Conservation (phyloP, 2,113 vertebrate species). For the Ceyx melanurus region DNA sequence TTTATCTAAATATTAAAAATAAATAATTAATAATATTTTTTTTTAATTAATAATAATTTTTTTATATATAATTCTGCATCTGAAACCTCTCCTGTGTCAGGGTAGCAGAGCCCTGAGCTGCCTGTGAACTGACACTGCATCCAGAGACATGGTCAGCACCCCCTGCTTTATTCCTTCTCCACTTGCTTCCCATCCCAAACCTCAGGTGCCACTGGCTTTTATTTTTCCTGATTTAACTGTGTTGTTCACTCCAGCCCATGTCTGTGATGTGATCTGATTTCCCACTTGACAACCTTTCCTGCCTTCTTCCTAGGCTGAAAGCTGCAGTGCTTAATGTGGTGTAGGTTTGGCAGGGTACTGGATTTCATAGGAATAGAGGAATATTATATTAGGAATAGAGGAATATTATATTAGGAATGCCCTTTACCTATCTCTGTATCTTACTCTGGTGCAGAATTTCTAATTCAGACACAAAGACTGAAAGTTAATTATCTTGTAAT, state of each 20-base stretch:
- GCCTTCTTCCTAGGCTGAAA: neutral
- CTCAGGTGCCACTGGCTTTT: neutral
- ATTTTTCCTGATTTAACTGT: neutral
- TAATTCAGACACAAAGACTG: neutral
- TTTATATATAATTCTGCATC: neutral
- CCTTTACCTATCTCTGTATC: neutral
- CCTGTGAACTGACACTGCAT: neutral
- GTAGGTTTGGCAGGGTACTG: neutral
- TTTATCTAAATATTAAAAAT: too few relatives aligned
- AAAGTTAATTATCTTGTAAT: neutral
- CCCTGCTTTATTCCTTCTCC: neutral
- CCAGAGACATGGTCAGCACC: neutral
- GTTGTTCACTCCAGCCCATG: neutral
- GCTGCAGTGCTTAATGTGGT: neutral
- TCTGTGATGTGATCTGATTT: neutral
- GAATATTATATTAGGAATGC: neutral
- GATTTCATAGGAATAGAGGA: neutral
- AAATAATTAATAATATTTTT: too few relatives aligned
- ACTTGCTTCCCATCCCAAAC: neutral
- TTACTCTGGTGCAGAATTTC: neutral
- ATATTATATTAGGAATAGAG: too few relatives aligned
- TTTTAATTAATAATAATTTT: too few relatives aligned
- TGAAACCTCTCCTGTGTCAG: neutral
- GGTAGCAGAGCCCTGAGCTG: neutral
- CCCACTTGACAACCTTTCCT: neutral